Evolutionary conservation across 2,888 invertebrate genomes (phyloP).

Genomic region (Ormyrus thymus): DNA sequence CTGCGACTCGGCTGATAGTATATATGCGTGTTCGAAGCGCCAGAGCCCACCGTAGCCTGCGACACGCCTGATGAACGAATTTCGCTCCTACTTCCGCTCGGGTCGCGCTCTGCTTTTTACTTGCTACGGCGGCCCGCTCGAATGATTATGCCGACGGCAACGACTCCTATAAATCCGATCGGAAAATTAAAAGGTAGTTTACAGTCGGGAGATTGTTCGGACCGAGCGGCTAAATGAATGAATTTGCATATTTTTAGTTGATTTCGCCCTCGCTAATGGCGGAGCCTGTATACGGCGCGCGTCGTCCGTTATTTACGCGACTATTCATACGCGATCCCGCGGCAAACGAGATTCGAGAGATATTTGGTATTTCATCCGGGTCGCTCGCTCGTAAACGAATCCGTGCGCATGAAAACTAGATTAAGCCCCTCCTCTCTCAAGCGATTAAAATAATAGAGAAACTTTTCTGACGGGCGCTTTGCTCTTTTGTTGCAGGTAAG

Average conservation of each 20-base stretch:
- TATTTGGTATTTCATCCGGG: no score
- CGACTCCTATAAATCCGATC: slow-evolving; percentile 14
- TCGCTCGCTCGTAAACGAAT: no score
- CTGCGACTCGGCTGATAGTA: slow-evolving; percentile 60
- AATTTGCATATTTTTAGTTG: slow-evolving; percentile 30
- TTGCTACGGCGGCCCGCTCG: no score
- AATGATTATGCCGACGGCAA: no score
- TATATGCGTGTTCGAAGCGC: neutral
- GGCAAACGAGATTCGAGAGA: no score
- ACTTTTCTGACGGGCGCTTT: neutral
- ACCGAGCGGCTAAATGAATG: slow-evolving; percentile 3
- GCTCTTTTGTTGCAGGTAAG: slow-evolving; percentile 22
- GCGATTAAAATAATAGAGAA: neutral
- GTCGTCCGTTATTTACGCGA: neutral
- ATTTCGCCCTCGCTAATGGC: slow-evolving; percentile 10
- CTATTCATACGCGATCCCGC: neutral
- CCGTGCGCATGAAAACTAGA: no score
- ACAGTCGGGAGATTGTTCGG: neutral
- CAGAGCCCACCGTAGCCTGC: no score
- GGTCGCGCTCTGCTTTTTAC: no score
- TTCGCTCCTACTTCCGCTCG: no score
- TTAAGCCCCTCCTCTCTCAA: no score
- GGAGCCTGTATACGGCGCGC: neutral
- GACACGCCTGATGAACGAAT: no score
- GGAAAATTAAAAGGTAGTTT: slow-evolving; percentile 12